Conservation (phyloP, 2,888 invertebrate genomes). For the Synergus itoensis region DNA sequence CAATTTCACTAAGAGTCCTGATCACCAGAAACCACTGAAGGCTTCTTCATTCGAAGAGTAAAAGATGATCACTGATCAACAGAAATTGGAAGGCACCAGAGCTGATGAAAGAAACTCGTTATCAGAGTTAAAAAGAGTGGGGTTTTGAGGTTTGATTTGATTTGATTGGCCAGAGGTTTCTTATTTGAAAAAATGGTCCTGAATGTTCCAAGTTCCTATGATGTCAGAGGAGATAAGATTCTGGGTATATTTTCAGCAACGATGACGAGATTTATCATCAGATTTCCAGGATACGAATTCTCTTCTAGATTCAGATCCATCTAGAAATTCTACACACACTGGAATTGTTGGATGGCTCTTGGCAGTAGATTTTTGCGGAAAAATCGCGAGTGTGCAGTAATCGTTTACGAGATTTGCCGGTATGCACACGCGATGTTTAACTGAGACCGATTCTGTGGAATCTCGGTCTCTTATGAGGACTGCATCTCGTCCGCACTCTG, state of each 20-base stretch:
- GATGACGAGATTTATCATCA: background rate
- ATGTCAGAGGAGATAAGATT: background rate
- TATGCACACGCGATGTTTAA: slow-evolving; percentile 68
- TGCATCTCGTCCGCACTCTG: slow-evolving; percentile 75
- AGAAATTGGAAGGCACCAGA: background rate
- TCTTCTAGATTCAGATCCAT: background rate
- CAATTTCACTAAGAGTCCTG: background rate
- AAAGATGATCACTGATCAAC: background rate
- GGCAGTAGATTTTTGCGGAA: background rate
- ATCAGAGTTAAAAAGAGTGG: background rate
- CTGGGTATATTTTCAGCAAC: background rate
- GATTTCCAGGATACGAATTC: background rate
- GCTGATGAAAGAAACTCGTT: background rate
- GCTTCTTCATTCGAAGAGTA: background rate
- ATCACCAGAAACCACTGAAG: background rate
- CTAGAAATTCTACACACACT: background rate
- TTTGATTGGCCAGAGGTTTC: background rate
- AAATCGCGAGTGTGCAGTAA: background rate
- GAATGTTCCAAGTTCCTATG: background rate
- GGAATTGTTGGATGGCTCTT: background rate
- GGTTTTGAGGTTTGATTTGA: background rate
- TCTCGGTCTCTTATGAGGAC: slow-evolving; percentile 74
- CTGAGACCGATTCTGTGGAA: slow-evolving; percentile 67
- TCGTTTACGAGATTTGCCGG: slow-evolving; percentile 57
- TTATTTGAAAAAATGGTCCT: background rate